phyloP scores from a whole-genome alignment of 1,140 invertebrate species.

The Pemphigus obesinymphae region DNA sequence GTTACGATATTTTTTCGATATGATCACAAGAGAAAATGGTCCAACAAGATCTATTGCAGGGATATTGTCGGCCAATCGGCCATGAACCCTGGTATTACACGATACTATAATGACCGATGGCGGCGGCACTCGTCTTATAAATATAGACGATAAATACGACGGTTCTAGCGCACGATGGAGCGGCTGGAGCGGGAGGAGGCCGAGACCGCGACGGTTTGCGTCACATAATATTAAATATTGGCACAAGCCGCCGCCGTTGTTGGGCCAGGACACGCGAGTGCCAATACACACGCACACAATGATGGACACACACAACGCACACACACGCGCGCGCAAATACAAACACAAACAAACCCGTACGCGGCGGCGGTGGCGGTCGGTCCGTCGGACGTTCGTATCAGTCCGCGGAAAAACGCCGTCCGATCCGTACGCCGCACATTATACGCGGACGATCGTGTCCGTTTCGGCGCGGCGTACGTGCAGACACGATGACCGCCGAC shows the following conservation, averaged over 20 bases:
- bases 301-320: too few relatives aligned
- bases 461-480: neutral
- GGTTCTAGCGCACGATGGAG: too few relatives aligned
- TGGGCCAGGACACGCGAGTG: conserved; percentile 15
- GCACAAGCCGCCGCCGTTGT: neutral
- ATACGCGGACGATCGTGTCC: neutral
- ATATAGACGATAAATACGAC: too few relatives aligned
- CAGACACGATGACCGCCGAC: neutral
- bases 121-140: too few relatives aligned
- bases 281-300: neutral
- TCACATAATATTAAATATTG: neutral
- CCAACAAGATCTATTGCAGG: too few relatives aligned
- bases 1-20: too few relatives aligned
- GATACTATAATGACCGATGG: too few relatives aligned
- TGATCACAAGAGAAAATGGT: too few relatives aligned
- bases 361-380: neutral
- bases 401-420: neutral
- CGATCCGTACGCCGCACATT: neutral
- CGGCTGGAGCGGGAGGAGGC: neutral
- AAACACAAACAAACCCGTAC: neutral
- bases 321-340: conserved; percentile 13
- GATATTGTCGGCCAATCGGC: too few relatives aligned
- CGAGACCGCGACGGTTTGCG: neutral
- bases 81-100: too few relatives aligned
- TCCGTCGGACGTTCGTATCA: neutral